These are phyloP conservation scores for Xiphophorus birchmanni DNA, from an alignment of 2,797 vertebrate species.

Conservation along the genomic window DNA sequence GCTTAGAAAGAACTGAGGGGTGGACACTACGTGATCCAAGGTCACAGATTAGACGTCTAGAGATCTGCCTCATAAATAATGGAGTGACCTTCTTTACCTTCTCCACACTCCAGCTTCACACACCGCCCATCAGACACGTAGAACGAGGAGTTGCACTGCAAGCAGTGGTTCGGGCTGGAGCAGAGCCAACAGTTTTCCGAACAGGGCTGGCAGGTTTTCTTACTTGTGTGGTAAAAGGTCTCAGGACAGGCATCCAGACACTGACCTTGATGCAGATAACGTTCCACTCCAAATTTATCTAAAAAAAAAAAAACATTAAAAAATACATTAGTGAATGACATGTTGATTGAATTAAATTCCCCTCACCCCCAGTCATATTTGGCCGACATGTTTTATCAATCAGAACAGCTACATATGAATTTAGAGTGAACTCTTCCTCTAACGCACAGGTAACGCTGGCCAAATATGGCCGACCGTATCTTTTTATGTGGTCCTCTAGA, in stretches of 20 bases:
- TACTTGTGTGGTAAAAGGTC: constrained; percentile 78
- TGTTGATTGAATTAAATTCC: not conserved
- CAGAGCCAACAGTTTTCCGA: constrained; percentile 84
- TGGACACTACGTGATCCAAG: constrained; percentile 20
- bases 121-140: constrained; percentile 80
- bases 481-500: too few species aligned
- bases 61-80: not conserved
- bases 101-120: constrained; percentile 81
- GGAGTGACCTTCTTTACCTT: constrained; percentile 79
- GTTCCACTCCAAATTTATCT: constrained; percentile 85
- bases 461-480: too few species aligned
- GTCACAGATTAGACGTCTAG: constrained; percentile 1
- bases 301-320: not conserved
- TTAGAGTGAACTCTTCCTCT: not conserved
- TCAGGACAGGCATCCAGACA: constrained; percentile 87
- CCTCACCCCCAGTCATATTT: not conserved
- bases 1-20: not conserved
- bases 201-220: constrained; percentile 82
- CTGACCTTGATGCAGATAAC: constrained; percentile 80
- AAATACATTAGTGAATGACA: not conserved
- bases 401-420: not conserved
- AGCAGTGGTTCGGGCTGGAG: constrained; percentile 76
- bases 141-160: constrained; percentile 83
- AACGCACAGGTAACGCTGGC: too few species aligned
- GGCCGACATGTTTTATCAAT: not conserved